Evolutionary conservation across 2,797 vertebrate species (phyloP), one percentile per base, ranked within the genome.

Genomic region (Tauraco hartlaubi): DNA sequence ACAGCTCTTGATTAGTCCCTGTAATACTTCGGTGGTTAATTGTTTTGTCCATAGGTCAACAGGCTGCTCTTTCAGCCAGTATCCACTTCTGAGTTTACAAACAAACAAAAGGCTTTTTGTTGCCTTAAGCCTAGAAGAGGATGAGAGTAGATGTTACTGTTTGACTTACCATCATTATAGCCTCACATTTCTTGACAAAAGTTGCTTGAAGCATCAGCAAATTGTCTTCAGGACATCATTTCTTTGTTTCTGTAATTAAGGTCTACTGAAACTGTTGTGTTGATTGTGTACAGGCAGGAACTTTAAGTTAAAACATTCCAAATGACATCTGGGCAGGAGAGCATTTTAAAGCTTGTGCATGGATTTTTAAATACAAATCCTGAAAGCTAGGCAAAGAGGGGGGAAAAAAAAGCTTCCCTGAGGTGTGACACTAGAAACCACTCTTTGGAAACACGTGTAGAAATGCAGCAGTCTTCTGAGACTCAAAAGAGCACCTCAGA

Each of bases 401-500:
- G 6, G 6, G 5, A 4, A 8, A 8, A 10, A n/a, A 11, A 51
- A 56, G 83, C 77, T 94, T 95, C 94, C 96, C 92, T 15, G 82
- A 91, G 96, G 94, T 96, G 84, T 95, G 96, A 97, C 86, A 92
- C 90, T 92, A 90, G 95, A 95, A 96, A 76, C 92, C 10, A 26
- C 62, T 94, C 79, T 94, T 88, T 94, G 95, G 96, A 97, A 91
- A 58, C 94, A 74, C 6, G 43, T 68, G 94, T 41, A 94, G 96
- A 97, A 98, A 96, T 76, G 72, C 96, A 94, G 92, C 69, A 59
- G 78, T 58, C 92, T 96, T 96, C 90, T 72, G 81, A 79, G 96
- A 93, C 52, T 83, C 94, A 25, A 93, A 92, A 95, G 96, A 97
- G 77, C 90, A 96, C 90, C 92, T 97, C 73, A 11, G 94, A 95